These are phyloP conservation scores for Apomyelois bistriatella DNA, from an alignment of 2,888 invertebrate species.

Conservation along the genomic window DNA sequence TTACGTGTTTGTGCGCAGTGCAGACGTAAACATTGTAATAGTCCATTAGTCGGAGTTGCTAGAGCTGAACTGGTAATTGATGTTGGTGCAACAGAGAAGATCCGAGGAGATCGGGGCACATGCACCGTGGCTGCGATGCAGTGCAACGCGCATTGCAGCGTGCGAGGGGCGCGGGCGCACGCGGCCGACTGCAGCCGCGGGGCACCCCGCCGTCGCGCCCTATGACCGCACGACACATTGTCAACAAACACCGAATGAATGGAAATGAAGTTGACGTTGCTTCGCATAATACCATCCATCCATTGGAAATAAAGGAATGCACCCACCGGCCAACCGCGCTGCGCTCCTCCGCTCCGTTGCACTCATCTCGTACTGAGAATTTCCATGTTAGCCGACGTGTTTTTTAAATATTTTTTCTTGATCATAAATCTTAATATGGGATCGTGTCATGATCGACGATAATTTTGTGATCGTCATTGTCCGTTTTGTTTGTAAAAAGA, in stretches of 20 bases:
- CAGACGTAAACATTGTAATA: slow-evolving; percentile 56
- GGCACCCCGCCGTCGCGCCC: slow-evolving; percentile 39
- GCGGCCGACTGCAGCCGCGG: slow-evolving; percentile 48
- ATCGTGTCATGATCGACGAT: slow-evolving; percentile 7
- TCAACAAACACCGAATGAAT: slow-evolving; percentile 70
- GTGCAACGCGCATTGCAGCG: slow-evolving; percentile 42
- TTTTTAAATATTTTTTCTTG: slow-evolving; percentile 14
- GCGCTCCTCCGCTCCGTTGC: slow-evolving; percentile 7
- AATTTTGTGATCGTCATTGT: slow-evolving; percentile 11
- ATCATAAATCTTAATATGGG: slow-evolving; percentile 12
- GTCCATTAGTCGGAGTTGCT: slow-evolving; percentile 40
- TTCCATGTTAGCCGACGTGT: slow-evolving; percentile 10
- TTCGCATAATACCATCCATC: slow-evolving; percentile 30
- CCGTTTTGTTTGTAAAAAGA: slow-evolving; percentile 1
- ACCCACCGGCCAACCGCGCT: not conserved
- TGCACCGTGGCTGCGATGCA: slow-evolving; percentile 19
- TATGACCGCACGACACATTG: slow-evolving; percentile 57
- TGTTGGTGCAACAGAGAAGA: slow-evolving; percentile 12
- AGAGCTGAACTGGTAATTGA: slow-evolving; percentile 28
- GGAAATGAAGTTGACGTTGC: slow-evolving; percentile 57
- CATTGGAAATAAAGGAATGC: slow-evolving; percentile 10
- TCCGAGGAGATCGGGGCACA: slow-evolving; percentile 46
- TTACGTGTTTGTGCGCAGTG: slow-evolving; percentile 59
- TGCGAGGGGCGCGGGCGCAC: slow-evolving; percentile 61
- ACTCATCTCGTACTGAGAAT: slow-evolving; percentile 20